A percentile compares a stretch with the other conserved stretches of the same genome.
phyloP scores from a whole-genome alignment of 2,113 vertebrate species.

The Alexandromys fortis region DNA sequence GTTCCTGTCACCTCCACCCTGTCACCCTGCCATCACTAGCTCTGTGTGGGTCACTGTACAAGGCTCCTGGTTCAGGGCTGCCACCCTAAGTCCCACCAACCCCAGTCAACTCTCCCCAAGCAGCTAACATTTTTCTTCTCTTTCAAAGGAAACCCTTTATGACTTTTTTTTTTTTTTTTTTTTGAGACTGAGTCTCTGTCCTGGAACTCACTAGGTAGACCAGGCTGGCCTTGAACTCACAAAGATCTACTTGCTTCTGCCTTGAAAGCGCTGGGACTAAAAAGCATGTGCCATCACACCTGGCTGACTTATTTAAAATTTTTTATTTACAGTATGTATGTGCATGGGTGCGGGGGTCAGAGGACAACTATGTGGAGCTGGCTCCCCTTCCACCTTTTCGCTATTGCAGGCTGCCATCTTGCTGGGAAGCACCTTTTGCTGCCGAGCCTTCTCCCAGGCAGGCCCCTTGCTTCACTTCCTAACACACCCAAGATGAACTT shows the following conservation, averaged over 20 bases:
- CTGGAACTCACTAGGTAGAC: neutral
- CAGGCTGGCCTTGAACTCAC: neutral
- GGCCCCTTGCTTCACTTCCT: neutral
- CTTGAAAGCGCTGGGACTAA: neutral
- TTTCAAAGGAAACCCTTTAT: neutral
- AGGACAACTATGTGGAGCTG: neutral
- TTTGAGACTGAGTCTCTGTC: neutral
- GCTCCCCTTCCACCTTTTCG: neutral
- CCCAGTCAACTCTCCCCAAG: neutral
- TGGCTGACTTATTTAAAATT: neutral
- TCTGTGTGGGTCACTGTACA: neutral
- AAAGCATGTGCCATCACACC: neutral
- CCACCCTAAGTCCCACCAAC: accelerated
- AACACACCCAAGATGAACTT: too few relatives aligned
- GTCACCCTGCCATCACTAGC: neutral
- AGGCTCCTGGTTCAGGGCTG: neutral
- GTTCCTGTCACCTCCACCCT: neutral
- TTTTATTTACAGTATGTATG: neutral
- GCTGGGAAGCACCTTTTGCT: neutral
- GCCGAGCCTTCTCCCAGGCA: neutral
- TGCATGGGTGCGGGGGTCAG: neutral
- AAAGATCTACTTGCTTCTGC: neutral
- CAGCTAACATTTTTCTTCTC: neutral
- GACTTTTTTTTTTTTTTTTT: neutral
- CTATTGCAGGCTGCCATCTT: neutral